phyloP scores from a whole-genome alignment of 2,113 vertebrate genomes.

The Seriola aureovittata region DNA sequence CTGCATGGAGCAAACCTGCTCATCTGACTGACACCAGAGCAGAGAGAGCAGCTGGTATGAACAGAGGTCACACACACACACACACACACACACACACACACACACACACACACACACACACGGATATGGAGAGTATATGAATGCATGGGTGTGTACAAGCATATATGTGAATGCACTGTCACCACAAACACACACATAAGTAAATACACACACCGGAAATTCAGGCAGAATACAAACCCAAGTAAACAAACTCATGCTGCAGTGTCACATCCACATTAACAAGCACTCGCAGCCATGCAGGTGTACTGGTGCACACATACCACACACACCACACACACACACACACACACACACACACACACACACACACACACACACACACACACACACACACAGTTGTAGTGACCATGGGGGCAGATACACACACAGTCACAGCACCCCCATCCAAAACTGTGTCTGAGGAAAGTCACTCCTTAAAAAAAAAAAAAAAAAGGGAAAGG shows the following conservation, averaged over 20 bases:
- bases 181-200: neutral
- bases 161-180: neutral
- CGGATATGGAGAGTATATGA: neutral
- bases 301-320: neutral
- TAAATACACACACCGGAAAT: neutral
- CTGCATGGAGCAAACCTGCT: slow-evolving; percentile 38
- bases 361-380: slow-evolving; percentile 55
- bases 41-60: slow-evolving; percentile 34
- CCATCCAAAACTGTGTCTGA: slow-evolving; percentile 76
- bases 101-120: slow-evolving; percentile 12
- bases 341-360: slow-evolving; percentile 66
- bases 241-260: neutral
- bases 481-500: slow-evolving; percentile 74
- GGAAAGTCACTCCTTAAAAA: slow-evolving; percentile 92
- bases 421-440: slow-evolving; percentile 23
- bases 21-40: slow-evolving; percentile 51
- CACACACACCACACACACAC: slow-evolving; percentile 37
- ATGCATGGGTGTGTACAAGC: slow-evolving; percentile 13
- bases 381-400: slow-evolving; percentile 67
- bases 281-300: slow-evolving; percentile 35
- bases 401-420: slow-evolving; percentile 41
- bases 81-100: slow-evolving; percentile 4
- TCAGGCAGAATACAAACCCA: neutral
- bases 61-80: slow-evolving; percentile 42
- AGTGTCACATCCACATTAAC: slow-evolving; percentile 34